Evolutionary conservation across 2,113 vertebrate species (phyloP).

Genomic region (Parus major): DNA sequence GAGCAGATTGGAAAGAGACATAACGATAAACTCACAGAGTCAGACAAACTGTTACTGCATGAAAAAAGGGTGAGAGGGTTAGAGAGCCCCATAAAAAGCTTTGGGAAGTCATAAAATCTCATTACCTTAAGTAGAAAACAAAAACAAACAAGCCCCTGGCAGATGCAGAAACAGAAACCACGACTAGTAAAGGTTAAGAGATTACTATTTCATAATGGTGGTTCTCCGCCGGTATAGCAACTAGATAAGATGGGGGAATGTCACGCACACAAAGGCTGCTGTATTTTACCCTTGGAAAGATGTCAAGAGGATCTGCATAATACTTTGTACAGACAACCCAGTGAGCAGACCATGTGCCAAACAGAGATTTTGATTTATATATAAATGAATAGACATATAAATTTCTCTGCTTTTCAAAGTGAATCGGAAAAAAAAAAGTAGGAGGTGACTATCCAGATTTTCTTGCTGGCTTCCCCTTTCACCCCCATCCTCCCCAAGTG

Average conservation of each 20-base stretch:
- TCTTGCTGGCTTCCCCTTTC: neutral
- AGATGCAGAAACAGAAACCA: neutral
- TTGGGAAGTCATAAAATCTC: neutral
- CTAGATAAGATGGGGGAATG: neutral
- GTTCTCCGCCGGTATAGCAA: neutral
- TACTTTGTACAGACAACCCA: neutral
- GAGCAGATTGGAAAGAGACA: neutral
- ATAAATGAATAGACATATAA: neutral
- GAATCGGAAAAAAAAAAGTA: neutral
- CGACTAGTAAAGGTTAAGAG: neutral
- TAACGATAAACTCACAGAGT: accelerated
- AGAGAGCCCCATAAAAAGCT: neutral
- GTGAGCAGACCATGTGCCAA: neutral
- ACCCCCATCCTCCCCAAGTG: neutral
- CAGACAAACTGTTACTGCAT: neutral
- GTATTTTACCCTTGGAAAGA: neutral
- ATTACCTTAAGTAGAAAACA: neutral
- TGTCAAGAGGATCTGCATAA: conserved; percentile 11
- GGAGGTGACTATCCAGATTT: neutral
- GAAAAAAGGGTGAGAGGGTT: neutral
- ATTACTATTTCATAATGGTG: neutral
- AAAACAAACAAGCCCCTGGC: neutral
- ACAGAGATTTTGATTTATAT: neutral
- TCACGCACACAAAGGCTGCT: neutral
- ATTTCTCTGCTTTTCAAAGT: neutral